Base-by-base conservation (phyloP, 2,797 vertebrate genomes). In the Pelodytes ibericus region DNA sequence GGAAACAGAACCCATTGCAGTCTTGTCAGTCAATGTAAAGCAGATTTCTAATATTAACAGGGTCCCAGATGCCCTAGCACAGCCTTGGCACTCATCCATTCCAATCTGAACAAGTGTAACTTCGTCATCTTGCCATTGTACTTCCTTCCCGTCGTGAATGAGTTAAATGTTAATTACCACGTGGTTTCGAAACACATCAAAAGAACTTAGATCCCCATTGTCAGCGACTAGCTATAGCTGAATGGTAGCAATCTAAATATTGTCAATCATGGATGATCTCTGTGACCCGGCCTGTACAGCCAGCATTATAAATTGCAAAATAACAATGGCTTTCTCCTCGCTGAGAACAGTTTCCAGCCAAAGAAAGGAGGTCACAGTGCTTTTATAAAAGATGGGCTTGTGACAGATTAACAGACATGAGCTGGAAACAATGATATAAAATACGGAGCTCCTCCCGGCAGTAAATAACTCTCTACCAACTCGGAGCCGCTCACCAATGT, bases 211-310 rank as follows among this genome's bases (percentile, higher is more conserved):
- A 56, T 66, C 27, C 51, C 70, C 31, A 60, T 61, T 78, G 70
- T 78, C 53, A 66, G 13, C 44, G 18, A 9, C 29, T 36, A 31
- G 61, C 69, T 5, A 2, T 27, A 26, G 33, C 36, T 72, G 56
- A 66, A 56, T 72, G 75, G 62, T 41, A 78, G 56, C 69, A 59
- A 78, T 78, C 75, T 78, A 72, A 72, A 78, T 78, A 78, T 78
- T 78, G 62, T 72, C 70, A 67, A 67, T 72, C 75, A 78, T 18
- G n/a, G 15, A n/a, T 61, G 69, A 63, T 72, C 56, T 59, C 58
- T 29, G 57, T 78, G 75, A 67, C 63, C 75, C 16, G 61, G 49
- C 30, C 70, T 72, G 70, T 68, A 67, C 69, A 53, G 56, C 62
- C 4, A 60, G 56, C 62, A 68, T 78, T 72, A 75, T 75, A 75